These are phyloP conservation scores for Meles meles DNA, from an alignment of 2,113 vertebrate genomes.

Conservation along the genomic window DNA sequence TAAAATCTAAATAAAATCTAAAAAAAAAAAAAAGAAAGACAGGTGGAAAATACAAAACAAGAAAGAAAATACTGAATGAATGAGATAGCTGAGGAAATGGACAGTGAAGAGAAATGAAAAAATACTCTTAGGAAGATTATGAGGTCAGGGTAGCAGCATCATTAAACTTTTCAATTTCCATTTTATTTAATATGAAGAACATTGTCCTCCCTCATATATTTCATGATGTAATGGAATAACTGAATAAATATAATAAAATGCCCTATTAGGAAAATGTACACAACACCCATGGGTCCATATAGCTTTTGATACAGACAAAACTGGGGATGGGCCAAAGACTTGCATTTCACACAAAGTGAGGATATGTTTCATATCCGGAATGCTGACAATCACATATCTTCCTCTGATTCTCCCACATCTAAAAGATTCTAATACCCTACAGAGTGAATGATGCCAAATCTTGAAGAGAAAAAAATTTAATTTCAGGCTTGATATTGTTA, in stretches of 20 bases:
- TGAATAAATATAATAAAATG: not conserved
- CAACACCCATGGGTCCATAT: not conserved
- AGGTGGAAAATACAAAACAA: not conserved
- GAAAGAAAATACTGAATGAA: not conserved
- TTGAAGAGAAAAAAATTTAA: not conserved
- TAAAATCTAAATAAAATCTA: too few relatives aligned
- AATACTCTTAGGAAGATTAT: too few relatives aligned
- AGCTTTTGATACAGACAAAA: not conserved
- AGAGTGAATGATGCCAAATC: not conserved
- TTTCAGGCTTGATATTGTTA: not conserved
- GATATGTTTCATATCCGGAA: not conserved
- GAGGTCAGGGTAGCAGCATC: too few relatives aligned
- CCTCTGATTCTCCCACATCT: not conserved
- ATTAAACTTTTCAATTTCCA: too few relatives aligned
- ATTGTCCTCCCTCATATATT: too few relatives aligned
- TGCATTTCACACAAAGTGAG: not conserved
- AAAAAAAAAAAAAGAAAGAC: too few relatives aligned
- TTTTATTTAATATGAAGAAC: too few relatives aligned
- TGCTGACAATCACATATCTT: not conserved
- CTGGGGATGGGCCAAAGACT: not conserved
- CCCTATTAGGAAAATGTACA: not conserved
- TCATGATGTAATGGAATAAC: too few relatives aligned
- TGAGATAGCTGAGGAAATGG: too few relatives aligned
- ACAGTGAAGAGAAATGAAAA: too few relatives aligned
- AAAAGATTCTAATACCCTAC: not conserved